Base-by-base conservation (phyloP, 64 coral and sea anemone species). In the Anthopleura sola region DNA sequence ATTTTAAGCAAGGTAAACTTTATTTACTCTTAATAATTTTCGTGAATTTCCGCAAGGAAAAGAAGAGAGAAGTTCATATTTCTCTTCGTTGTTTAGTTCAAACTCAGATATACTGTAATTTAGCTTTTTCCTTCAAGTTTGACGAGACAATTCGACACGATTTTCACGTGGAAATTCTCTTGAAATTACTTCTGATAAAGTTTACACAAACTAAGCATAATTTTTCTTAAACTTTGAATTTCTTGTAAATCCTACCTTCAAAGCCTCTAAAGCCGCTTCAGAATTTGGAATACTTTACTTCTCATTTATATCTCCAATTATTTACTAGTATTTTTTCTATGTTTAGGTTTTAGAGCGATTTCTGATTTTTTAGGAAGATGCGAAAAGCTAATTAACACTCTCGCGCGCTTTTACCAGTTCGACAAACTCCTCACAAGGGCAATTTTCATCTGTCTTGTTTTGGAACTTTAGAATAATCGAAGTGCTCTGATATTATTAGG, bases 1-100 rank as follows among this genome's bases (percentile, higher is more conserved):
- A 77, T 83, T 83, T 51, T 20, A 83, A 36, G 29, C 82, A 83
- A 83, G 82, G 82, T 83, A 38, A 83, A 60, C 48, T 58, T 83
- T 48, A 83, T 83, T 83, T 83, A 34, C 66, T 71, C 66, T 71
- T 71, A 14, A 71, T 11, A 71, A 71, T 71, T 71, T 71, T 71
- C 29, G 28, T 17, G 28, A 71, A 71, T 71, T 71, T 71, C 66
- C 66, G 66, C 29, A 17, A 71, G 66, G 66, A 71, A 71, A 71
- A 18, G 3, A 7, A 71, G 66, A 71, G 26, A 71, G 1, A 71
- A 33, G 19, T 71, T 71, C 29, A 34, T 1, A 71, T 71, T 33
- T 71, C 28, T 32, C 29, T 36, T 15, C 12, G 8, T 15, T 16
- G 29, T 71, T 13, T 32, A 32, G 29, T 71, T 33, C 34, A n/a